Percentiles rank a stretch among this genome's conserved stretches.
These are phyloP conservation scores for Erpetoichthys calabaricus DNA, from an alignment of 2,797 vertebrate genomes.

Conservation along the genomic window DNA sequence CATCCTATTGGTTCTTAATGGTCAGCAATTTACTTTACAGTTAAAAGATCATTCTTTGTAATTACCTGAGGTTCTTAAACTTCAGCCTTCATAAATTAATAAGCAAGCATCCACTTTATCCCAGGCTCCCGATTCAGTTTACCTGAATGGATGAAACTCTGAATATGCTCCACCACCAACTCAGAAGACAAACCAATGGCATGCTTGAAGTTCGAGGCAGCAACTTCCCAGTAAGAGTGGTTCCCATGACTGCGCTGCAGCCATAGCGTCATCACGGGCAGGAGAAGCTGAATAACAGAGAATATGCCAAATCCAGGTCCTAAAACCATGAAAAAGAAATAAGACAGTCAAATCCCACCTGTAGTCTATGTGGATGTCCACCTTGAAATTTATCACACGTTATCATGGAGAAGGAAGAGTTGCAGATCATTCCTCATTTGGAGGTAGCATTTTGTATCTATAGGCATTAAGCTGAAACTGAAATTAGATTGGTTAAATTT, in stretches of 20 bases:
- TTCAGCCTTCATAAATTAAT: no score
- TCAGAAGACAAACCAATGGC: conserved; percentile 93
- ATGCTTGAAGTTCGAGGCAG: conserved; percentile 91
- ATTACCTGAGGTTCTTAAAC: no score
- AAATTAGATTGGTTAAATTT: no score
- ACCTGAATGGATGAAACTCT: conserved; percentile 90
- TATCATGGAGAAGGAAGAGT: neutral
- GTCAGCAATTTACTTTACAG: no score
- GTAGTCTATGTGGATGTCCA: neutral
- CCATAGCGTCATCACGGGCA: conserved; percentile 92
- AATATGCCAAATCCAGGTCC: conserved; percentile 91
- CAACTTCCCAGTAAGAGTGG: conserved; percentile 86
- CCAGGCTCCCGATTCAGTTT: neutral
- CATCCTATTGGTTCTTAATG: neutral
- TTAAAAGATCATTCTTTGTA: no score
- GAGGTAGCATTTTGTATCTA: no score
- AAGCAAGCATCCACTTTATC: neutral
- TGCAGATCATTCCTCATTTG: no score
- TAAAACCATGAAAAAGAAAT: conserved; percentile 23
- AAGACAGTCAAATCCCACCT: neutral
- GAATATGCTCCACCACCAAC: conserved; percentile 88
- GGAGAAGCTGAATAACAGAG: conserved; percentile 82
- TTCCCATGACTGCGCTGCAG: conserved; percentile 82
- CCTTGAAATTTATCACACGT: neutral
- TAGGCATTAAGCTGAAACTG: no score